Conservation (phyloP, 2,113 vertebrate species). For the Tragelaphus buxtoni region DNA sequence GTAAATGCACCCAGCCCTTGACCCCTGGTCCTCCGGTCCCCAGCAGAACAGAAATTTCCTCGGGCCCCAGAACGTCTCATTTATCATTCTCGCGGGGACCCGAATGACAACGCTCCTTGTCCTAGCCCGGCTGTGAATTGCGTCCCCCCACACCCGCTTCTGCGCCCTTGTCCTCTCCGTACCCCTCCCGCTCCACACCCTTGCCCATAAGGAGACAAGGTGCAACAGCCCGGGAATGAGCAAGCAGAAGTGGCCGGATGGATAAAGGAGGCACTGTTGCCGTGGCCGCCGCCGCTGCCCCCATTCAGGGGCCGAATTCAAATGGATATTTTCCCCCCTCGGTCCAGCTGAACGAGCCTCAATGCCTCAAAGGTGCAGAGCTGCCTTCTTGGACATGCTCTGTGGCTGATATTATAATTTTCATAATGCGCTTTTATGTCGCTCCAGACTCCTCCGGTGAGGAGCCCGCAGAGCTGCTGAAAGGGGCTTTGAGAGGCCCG, state of each 20-base stretch:
- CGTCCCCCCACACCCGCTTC: not conserved
- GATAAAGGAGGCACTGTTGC: conserved; percentile 85
- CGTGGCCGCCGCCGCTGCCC: conserved; percentile 60
- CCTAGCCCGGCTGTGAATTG: not conserved
- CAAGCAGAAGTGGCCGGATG: conserved; percentile 65
- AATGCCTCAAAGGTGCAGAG: conserved; percentile 82
- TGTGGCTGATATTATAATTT: conserved; percentile 87
- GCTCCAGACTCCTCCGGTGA: conserved; percentile 84
- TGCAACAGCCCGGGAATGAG: conserved; percentile 76
- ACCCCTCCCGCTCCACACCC: conserved; percentile 48
- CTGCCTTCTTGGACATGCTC: conserved; percentile 83
- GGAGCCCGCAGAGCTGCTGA: conserved; percentile 86
- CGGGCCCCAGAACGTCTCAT: conserved; percentile 39
- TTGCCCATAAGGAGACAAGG: conserved; percentile 72
- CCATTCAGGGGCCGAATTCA: conserved; percentile 83
- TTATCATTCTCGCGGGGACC: conserved; percentile 35
- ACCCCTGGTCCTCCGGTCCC: not conserved
- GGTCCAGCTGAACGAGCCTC: conserved; percentile 81
- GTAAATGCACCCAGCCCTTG: conserved; percentile 16
- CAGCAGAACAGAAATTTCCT: conserved; percentile 16
- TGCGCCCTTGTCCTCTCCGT: not conserved
- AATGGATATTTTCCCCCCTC: conserved; percentile 81
- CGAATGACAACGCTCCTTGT: conserved; percentile 26
- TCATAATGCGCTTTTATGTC: conserved; percentile 89
- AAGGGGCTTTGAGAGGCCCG: conserved; percentile 83